These are phyloP conservation scores for Drosophila formosana DNA, from an alignment of 2,888 invertebrate genomes.

Conservation along the genomic window DNA sequence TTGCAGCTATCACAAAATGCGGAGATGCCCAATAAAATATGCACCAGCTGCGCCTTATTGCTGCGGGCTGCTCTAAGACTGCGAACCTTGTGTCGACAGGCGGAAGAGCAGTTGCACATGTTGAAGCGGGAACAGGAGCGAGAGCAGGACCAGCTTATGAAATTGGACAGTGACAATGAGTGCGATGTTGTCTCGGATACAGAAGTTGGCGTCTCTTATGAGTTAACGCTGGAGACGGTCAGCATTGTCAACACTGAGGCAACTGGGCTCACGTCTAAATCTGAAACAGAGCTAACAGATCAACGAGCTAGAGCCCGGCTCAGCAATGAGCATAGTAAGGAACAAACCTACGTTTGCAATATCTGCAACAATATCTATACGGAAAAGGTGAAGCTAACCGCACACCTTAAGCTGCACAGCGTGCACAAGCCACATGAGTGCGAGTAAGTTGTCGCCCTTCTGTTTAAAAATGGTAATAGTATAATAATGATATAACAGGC, in stretches of 20 bases:
- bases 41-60: constrained; percentile 64
- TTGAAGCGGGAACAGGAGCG: constrained; percentile 6
- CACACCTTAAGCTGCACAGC: constrained; percentile 80
- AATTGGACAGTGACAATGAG: constrained; percentile 18
- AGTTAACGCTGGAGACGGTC: constrained; percentile 37
- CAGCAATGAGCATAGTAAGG: background rate
- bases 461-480: no score
- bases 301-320: background rate
- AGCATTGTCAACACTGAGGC: constrained; percentile 7
- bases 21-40: constrained; percentile 66
- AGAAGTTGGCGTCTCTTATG: constrained; percentile 54
- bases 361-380: constrained; percentile 81
- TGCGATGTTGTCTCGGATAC: constrained; percentile 43
- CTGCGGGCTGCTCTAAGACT: constrained; percentile 64
- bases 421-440: constrained; percentile 81
- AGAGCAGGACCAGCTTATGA: constrained; percentile 4
- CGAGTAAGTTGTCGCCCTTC: constrained; percentile 70
- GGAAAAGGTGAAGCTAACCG: constrained; percentile 76
- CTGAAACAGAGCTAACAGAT: background rate
- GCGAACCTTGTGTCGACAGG: constrained; percentile 56
- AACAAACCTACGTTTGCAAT: constrained; percentile 66
- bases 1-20: constrained; percentile 54
- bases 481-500: no score
- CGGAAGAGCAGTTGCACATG: constrained; percentile 46
- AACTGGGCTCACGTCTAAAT: background rate